A percentile compares a stretch with the other conserved stretches of the same genome.
These are phyloP conservation scores for Gnatocerus cornutus DNA, from an alignment of 2,888 invertebrate genomes.

Conservation along the genomic window DNA sequence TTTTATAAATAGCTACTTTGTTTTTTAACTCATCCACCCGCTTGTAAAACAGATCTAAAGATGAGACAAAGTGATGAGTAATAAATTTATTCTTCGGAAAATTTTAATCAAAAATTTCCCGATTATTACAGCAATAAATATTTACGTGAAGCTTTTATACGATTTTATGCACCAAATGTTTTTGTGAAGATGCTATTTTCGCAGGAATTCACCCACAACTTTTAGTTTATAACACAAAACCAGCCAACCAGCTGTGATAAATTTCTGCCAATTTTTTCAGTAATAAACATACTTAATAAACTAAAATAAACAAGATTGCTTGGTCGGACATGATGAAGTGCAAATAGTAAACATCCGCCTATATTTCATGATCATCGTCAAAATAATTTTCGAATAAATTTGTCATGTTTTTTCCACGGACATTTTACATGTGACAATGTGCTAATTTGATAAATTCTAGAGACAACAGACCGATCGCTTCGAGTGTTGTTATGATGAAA, in stretches of 20 bases:
- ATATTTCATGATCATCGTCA: no score
- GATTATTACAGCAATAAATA: conserved; percentile 23
- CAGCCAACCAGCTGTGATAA: conserved; percentile 6
- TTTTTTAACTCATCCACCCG: conserved; percentile 21
- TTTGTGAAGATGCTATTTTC: conserved; percentile 12
- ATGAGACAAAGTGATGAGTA: conserved; percentile 5
- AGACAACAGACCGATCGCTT: no score
- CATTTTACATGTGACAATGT: no score
- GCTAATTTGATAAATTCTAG: no score
- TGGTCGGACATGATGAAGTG: background rate
- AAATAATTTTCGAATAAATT: no score
- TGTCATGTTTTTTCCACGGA: no score
- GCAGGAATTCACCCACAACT: conserved; percentile 4
- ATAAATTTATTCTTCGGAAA: conserved; percentile 39
- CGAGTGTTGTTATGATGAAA: no score
- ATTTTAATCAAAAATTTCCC: conserved; percentile 22
- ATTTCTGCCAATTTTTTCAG: conserved; percentile 13
- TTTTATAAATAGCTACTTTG: conserved; percentile 40
- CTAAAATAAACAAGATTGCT: conserved; percentile 16
- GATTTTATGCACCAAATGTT: conserved; percentile 1
- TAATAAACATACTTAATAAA: background rate
- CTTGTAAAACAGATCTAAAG: conserved; percentile 26
- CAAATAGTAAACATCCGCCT: conserved; percentile 21
- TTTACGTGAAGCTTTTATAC: conserved; percentile 10
- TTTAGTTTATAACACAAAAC: conserved; percentile 10